Percentiles rank a stretch among this genome's conserved stretches.
Evolutionary conservation across 2,797 vertebrate species (phyloP).

Genomic region (Sebastes hubbsi): DNA sequence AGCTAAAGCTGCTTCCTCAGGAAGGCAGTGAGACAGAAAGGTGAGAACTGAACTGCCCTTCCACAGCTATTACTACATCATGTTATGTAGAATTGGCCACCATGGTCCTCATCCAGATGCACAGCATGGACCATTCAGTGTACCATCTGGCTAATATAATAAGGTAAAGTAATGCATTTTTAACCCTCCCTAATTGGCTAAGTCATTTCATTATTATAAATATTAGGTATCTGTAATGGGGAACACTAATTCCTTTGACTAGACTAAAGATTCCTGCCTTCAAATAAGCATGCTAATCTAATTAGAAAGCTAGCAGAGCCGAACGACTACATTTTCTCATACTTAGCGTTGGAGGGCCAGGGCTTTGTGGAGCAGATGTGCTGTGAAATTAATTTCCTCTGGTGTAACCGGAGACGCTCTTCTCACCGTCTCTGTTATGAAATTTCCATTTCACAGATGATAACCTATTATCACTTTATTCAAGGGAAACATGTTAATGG

Average conservation of each 20-base stretch:
- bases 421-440: conserved; percentile 93
- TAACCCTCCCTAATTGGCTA: conserved; percentile 95
- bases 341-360: conserved; percentile 96
- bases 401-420: conserved; percentile 97
- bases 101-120: conserved; percentile 86
- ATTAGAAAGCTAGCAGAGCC: conserved; percentile 97
- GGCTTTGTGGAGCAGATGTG: conserved; percentile 98
- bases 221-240: conserved; percentile 94
- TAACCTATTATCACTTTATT: conserved; percentile 99
- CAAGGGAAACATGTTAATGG: conserved; percentile 99
- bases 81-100: conserved; percentile 76
- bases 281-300: conserved; percentile 98
- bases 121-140: conserved; percentile 78
- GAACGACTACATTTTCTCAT: conserved; percentile 97
- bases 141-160: conserved; percentile 92
- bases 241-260: conserved; percentile 93
- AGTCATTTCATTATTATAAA: conserved; percentile 98
- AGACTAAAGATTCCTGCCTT: conserved; percentile 91
- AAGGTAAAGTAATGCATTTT: conserved; percentile 94
- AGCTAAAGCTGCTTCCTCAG: conserved; percentile 64
- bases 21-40: conserved; percentile 52
- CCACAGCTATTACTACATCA: conserved; percentile 66
- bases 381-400: conserved; percentile 99
- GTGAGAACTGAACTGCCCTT: conserved; percentile 57
- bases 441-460: conserved; percentile 99